A percentile compares a stretch with the other conserved stretches of the same genome.
These are phyloP conservation scores for Actinernus sp. DNA, from an alignment of 92 coral and sea anemone genomes.

Conservation along the genomic window DNA sequence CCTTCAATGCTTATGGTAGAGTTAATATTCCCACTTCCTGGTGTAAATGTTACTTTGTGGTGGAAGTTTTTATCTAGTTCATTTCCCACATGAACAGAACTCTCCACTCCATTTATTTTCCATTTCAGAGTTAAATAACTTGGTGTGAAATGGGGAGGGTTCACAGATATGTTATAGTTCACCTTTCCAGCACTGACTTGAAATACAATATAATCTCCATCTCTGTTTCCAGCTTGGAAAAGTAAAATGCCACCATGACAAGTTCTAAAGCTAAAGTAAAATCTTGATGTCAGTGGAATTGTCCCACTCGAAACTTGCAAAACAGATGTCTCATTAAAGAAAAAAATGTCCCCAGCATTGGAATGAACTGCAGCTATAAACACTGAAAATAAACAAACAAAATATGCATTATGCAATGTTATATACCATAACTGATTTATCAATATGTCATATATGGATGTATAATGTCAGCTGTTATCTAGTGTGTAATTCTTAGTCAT, in stretches of 20 bases:
- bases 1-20: constrained; percentile 69
- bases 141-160: constrained; percentile 53
- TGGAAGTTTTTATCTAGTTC: constrained; percentile 76
- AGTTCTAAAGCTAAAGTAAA: constrained; percentile 83
- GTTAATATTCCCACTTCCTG: constrained; percentile 64
- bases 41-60: constrained; percentile 66
- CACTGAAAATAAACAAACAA: too few species aligned
- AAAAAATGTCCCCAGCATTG: constrained; percentile 45
- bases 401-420: too few species aligned
- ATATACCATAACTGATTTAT: too few species aligned
- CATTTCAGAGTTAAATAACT: constrained; percentile 78
- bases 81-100: constrained; percentile 63
- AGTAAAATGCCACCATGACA: constrained; percentile 89
- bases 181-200: constrained; percentile 73
- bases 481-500: too few species aligned
- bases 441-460: too few species aligned
- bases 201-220: constrained; percentile 60
- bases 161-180: constrained; percentile 49
- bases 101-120: constrained; percentile 56
- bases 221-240: constrained; percentile 63
- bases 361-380: constrained; percentile 26
- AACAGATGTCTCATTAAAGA: constrained; percentile 82
- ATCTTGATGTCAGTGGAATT: constrained; percentile 65
- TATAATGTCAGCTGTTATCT: too few species aligned
- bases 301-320: constrained; percentile 61